phyloP scores from a whole-genome alignment of 37 sponge, comb jelly and placozoan species.

The Beroe ovata region DNA sequence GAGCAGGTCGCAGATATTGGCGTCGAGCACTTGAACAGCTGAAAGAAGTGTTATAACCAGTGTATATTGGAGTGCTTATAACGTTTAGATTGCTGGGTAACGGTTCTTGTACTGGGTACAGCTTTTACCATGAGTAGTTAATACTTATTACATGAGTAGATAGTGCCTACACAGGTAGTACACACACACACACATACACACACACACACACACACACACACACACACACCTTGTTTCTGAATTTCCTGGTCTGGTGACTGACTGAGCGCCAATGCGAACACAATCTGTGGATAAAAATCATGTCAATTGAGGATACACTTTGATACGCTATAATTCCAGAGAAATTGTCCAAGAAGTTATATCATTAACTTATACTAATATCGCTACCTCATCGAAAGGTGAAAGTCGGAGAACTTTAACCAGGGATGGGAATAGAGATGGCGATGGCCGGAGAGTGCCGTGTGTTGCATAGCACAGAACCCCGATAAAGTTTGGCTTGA shows the following conservation, averaged over 20 bases:
- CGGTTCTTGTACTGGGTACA: too few species aligned
- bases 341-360: too few species aligned
- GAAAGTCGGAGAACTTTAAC: conserved; percentile 29
- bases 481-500: conserved; percentile 85
- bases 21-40: conserved; percentile 28
- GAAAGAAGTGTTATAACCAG: too few species aligned
- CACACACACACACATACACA: not conserved
- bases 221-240: conserved; percentile 73
- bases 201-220: not conserved
- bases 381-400: conserved; percentile 13
- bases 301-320: too few species aligned
- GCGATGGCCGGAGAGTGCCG: conserved; percentile 25
- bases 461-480: conserved; percentile 79
- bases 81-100: too few species aligned
- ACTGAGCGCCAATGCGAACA: conserved; percentile 86
- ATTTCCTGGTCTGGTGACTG: conserved; percentile 78
- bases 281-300: conserved; percentile 79
- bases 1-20: conserved; percentile 37
- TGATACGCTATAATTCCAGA: too few species aligned
- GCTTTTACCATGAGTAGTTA: too few species aligned
- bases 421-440: conserved; percentile 67
- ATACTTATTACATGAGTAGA: too few species aligned
- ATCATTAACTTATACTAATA: too few species aligned
- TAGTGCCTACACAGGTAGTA: not conserved
- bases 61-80: too few species aligned